Evolutionary conservation across 2,797 vertebrate species (phyloP).

Genomic region (Arrhamphus sclerolepis): DNA sequence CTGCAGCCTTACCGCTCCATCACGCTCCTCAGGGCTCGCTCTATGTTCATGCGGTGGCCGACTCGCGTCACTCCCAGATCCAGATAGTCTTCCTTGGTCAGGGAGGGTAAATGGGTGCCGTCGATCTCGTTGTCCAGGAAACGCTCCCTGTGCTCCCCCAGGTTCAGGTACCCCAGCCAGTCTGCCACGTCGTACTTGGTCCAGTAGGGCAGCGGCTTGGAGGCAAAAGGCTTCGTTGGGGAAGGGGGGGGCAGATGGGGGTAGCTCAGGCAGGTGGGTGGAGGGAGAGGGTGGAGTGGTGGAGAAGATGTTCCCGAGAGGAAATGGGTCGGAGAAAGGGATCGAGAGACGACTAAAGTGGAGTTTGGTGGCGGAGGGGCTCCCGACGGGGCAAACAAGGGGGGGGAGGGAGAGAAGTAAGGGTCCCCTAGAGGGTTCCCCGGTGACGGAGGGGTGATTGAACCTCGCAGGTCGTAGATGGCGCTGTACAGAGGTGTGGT

Average conservation of each 20-base stretch:
- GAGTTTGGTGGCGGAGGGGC: constrained; percentile 82
- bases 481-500: constrained; percentile 85
- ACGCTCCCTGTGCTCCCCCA: constrained; percentile 91
- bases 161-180: constrained; percentile 92
- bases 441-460: constrained; percentile 83
- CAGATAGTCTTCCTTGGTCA: constrained; percentile 96
- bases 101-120: constrained; percentile 90
- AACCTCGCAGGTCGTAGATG: constrained; percentile 88
- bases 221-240: constrained; percentile 92
- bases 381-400: constrained; percentile 82
- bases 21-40: constrained; percentile 89
- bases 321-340: constrained; percentile 91
- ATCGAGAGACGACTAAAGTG: constrained; percentile 81
- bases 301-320: constrained; percentile 83
- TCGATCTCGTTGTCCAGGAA: constrained; percentile 98
- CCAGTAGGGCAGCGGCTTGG: constrained; percentile 94
- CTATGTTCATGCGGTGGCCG: constrained; percentile 97
- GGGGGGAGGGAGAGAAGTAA: constrained; percentile 85
- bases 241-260: constrained; percentile 82
- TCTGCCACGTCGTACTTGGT: constrained; percentile 96
- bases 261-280: constrained; percentile 85
- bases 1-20: constrained; percentile 87
- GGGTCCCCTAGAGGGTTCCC: constrained; percentile 84
- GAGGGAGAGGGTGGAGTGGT: constrained; percentile 83
- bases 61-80: constrained; percentile 95